These are phyloP conservation scores for Oreochromis tanganicae DNA, from an alignment of 2,113 vertebrate genomes.

Conservation along the genomic window DNA sequence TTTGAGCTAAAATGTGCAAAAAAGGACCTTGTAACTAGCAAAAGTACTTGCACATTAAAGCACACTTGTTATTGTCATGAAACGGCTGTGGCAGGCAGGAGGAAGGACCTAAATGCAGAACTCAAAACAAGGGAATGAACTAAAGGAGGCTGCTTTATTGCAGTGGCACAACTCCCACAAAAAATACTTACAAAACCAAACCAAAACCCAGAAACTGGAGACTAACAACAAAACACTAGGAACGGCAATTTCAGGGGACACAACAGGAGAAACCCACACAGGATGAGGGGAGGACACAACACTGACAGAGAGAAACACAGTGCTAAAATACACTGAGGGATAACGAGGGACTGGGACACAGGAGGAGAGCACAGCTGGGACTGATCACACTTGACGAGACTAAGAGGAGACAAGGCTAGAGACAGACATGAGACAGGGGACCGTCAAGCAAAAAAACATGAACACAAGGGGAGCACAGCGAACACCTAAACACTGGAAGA, in stretches of 20 bases:
- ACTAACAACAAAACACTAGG: background rate
- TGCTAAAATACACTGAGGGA: background rate
- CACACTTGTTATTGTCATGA: accelerated
- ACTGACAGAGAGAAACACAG: background rate
- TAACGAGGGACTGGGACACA: background rate
- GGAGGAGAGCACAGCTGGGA: background rate
- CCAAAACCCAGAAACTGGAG: accelerated
- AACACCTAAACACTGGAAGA: background rate
- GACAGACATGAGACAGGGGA: background rate
- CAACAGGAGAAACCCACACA: background rate
- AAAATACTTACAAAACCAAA: background rate
- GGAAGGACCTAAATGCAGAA: background rate
- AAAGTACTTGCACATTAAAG: background rate
- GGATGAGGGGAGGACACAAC: accelerated
- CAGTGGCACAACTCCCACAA: background rate
- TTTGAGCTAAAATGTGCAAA: background rate
- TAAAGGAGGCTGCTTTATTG: background rate
- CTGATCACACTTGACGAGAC: background rate
- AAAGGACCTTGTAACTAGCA: background rate
- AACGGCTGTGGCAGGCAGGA: background rate
- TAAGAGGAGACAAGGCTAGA: background rate
- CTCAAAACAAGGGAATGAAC: background rate
- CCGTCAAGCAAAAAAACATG: background rate
- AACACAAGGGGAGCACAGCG: background rate
- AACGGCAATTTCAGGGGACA: accelerated